Conservation (phyloP, 2,113 vertebrate species). For the Odontesthes bonariensis region DNA sequence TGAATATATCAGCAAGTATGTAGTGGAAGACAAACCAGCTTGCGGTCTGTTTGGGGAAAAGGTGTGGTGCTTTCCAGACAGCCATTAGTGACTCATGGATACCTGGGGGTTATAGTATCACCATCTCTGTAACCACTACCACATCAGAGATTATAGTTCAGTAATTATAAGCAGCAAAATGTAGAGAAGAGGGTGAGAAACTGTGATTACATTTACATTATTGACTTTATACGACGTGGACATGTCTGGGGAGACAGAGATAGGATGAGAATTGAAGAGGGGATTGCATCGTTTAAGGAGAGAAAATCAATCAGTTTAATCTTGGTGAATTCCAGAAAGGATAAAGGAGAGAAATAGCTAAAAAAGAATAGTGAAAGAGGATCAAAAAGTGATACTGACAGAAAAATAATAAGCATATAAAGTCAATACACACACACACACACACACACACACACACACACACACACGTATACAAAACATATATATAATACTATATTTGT, state of each 20-base stretch:
- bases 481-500: too few relatives aligned
- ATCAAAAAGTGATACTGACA: background rate
- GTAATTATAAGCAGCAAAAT: slow-evolving; percentile 26
- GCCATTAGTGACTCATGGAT: slow-evolving; percentile 43
- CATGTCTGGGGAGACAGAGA: slow-evolving; percentile 45
- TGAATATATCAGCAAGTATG: background rate
- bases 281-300: slow-evolving; percentile 40
- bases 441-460: too few relatives aligned
- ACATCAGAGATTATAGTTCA: slow-evolving; percentile 4
- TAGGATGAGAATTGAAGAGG: slow-evolving; percentile 33
- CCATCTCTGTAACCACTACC: slow-evolving; percentile 20
- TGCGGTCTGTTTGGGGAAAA: background rate
- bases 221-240: slow-evolving; percentile 58
- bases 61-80: slow-evolving; percentile 21
- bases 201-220: slow-evolving; percentile 76
- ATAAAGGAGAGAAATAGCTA: slow-evolving; percentile 30
- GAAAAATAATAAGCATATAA: too few relatives aligned
- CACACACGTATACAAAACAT: too few relatives aligned
- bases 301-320: slow-evolving; percentile 73
- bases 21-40: background rate
- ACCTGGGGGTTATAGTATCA: slow-evolving; percentile 27
- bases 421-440: too few relatives aligned
- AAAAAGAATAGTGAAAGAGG: background rate
- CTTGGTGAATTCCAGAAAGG: slow-evolving; percentile 48
- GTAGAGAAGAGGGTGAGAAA: slow-evolving; percentile 25